Evolutionary conservation across 1,140 invertebrate genomes (phyloP), one percentile per base, ranked within the genome.

Genomic region (Doryteuthis pealeii): DNA sequence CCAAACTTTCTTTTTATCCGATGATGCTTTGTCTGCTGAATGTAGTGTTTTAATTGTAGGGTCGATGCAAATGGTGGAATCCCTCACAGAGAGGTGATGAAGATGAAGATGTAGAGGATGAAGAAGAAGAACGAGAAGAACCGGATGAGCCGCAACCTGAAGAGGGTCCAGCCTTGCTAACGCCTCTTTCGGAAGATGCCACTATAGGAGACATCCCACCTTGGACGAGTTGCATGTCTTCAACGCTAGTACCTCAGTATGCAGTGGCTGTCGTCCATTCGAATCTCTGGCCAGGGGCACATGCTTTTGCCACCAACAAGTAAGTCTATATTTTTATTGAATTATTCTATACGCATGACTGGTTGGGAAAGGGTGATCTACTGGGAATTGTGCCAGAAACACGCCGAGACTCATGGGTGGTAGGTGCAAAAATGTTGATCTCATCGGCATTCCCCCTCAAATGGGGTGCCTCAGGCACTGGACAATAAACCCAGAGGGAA

Each of bases 111-210:
- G 89, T 81, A 26, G 79, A 84, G 22, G 80, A 85, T 12, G 88
- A 88, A 72, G 84, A 90, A 88, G 82, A 86, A 79, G 89, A 88
- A n/a, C 77, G 86, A 4, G 87, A 88, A 26, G 86, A 88, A 71
- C 82, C 83, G 12, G 87, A 88, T 79, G 86, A 87, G 71, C 81
- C 90, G 0, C 90, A 92, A 75, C 91, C 90, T 40, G 92, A 94
- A 85, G 84, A 88, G 0, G 93, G 93, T 1, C 93, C 92, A 4
- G 89, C 91, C 1, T 88, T 95, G 6, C 89, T 95, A 4, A 87
- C 85, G 32, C 87, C 88, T 18, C 74, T 88, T 32, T 83, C 85
- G 35, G 87, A 88, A 76, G 88, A 89, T 82, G 84, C 81, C 22
- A 85, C 85, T 71, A 81, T 91, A 1, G 91, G 92, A 74, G 89